A percentile compares a stretch with the other conserved stretches of the same genome.
Evolutionary conservation across 2,888 invertebrate species (phyloP).

Genomic region (Perithous albicinctus): DNA sequence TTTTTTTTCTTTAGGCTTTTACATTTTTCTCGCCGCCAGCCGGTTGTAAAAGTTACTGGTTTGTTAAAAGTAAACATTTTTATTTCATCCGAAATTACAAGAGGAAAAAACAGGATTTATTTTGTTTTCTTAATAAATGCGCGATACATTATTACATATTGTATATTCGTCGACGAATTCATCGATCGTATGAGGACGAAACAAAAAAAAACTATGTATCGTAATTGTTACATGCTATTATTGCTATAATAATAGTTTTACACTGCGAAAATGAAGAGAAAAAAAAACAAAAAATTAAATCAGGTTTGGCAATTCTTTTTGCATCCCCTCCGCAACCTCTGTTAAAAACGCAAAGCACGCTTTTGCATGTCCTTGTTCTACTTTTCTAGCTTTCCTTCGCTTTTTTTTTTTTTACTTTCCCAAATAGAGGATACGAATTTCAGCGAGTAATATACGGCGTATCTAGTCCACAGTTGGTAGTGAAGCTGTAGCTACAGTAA

Average conservation of each 20-base stretch:
- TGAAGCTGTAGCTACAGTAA: conserved; percentile 74
- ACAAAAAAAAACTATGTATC: conserved; percentile 20
- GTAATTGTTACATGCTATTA: conserved; percentile 12
- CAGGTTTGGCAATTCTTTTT: conserved; percentile 22
- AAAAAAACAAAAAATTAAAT: not conserved
- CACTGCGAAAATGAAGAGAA: conserved; percentile 4
- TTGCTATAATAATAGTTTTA: conserved; percentile 43
- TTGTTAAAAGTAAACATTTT: not conserved
- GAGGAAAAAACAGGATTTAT: not conserved
- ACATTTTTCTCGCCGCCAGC: not conserved
- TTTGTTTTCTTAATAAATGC: not conserved
- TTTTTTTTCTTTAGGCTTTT: not conserved
- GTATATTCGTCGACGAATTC: not conserved
- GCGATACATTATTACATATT: no score
- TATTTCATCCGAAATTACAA: not conserved
- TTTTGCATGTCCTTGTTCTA: conserved; percentile 26
- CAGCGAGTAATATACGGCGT: conserved; percentile 65
- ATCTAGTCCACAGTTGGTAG: conserved; percentile 77
- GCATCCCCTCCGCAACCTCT: conserved; percentile 26
- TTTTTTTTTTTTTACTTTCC: conserved; percentile 2
- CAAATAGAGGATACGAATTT: not conserved
- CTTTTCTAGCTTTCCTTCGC: conserved; percentile 13
- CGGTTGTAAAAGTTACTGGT: not conserved
- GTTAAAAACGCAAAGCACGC: conserved; percentile 21
- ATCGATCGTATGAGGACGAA: not conserved